phyloP scores from a whole-genome alignment of 53 echinoderm and acorn worm genomes.

The Paelopatides confundens region DNA sequence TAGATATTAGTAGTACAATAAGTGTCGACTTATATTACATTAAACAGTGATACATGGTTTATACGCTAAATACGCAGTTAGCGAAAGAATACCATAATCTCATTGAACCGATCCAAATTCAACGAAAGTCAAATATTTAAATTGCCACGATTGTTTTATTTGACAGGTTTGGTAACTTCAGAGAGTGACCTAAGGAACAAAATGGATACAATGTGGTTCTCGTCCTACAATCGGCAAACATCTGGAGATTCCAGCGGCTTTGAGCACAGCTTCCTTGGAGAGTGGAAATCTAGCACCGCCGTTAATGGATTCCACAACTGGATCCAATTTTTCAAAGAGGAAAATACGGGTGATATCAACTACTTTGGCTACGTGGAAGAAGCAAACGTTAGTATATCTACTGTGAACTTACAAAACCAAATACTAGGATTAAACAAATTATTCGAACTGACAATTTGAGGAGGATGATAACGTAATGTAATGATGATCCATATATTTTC shows the following conservation, averaged over 20 bases:
- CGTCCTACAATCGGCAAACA: constrained; percentile 57
- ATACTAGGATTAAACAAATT: too few relatives aligned
- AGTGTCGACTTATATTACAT: too few relatives aligned
- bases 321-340: constrained; percentile 72
- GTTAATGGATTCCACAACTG: constrained; percentile 87
- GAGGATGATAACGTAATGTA: too few relatives aligned
- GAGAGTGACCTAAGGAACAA: constrained; percentile 32
- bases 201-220: constrained; percentile 69
- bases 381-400: background rate
- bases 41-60: too few relatives aligned
- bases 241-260: constrained; percentile 77
- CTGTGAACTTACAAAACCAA: background rate
- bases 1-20: too few relatives aligned
- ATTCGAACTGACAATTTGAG: too few relatives aligned
- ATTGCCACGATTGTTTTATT: too few relatives aligned
- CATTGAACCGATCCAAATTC: too few relatives aligned
- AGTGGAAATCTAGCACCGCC: constrained; percentile 67
- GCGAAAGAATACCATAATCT: too few relatives aligned
- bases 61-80: too few relatives aligned
- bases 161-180: constrained; percentile 50
- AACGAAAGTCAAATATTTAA: too few relatives aligned
- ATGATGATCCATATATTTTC: too few relatives aligned
- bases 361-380: constrained; percentile 79
- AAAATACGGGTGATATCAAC: constrained; percentile 63
- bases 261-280: constrained; percentile 84